Conservation (phyloP, 2,113 vertebrate species). For the Oryzias woworae region DNA sequence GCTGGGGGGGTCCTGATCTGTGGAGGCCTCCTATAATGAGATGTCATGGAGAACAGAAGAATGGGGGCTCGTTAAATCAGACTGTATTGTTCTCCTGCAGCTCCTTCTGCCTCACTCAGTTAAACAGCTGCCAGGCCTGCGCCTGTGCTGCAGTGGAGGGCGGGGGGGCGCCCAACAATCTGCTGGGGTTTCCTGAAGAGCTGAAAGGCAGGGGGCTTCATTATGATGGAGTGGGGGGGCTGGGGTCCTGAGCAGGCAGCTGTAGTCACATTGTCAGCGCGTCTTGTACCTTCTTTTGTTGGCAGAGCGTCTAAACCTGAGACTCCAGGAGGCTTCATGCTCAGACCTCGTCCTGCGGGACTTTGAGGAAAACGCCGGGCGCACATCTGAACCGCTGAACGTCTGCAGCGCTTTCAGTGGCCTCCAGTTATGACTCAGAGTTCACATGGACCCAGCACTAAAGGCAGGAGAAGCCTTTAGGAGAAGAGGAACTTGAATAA, state of each 20-base stretch:
- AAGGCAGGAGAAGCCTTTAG: too few species aligned
- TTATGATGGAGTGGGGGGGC: slow-evolving; percentile 33
- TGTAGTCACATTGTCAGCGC: slow-evolving; percentile 62
- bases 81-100: slow-evolving; percentile 48
- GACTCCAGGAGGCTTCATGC: background rate
- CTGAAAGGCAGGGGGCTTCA: slow-evolving; percentile 55
- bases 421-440: too few species aligned
- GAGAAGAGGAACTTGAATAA: too few species aligned
- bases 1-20: too few species aligned
- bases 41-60: slow-evolving; percentile 10
- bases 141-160: slow-evolving; percentile 40
- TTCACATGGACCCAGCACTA: too few species aligned
- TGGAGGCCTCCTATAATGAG: too few species aligned
- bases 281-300: slow-evolving; percentile 51
- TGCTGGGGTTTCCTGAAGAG: slow-evolving; percentile 46
- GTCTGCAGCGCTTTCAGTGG: too few species aligned
- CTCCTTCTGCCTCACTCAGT: slow-evolving; percentile 46
- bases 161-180: slow-evolving; percentile 43
- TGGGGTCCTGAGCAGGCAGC: slow-evolving; percentile 62
- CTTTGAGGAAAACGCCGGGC: too few species aligned
- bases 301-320: slow-evolving; percentile 47
- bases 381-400: too few species aligned
- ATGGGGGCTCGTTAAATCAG: slow-evolving; percentile 36
- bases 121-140: slow-evolving; percentile 69
- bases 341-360: too few species aligned